Evolutionary conservation across 2,797 vertebrate species (phyloP), one percentile per base, ranked within the genome.

Genomic region (Clangula hyemalis): DNA sequence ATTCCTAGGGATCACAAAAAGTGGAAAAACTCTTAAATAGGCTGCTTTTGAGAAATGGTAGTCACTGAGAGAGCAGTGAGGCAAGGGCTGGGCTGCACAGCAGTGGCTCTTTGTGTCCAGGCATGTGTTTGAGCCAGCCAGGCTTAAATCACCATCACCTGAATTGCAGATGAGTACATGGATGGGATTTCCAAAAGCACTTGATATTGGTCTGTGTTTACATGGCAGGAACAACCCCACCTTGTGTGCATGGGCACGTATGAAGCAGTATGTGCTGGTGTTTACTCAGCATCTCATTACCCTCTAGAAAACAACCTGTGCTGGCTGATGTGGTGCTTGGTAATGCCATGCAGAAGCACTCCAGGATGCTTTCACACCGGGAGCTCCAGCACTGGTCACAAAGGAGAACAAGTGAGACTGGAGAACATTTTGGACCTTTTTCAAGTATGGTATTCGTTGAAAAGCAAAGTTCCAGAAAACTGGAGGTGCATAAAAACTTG

Each of bases 381-480:
- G 65, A 80, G n/a, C 58, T 80, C 39, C 41, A 47, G 69, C 13
- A 14, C 74, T 27, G 71, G 30, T 49, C 57, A 57, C 0, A 0
- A 10, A 43, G 11, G 19, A 81, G 68, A 85, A 49, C 32, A 72
- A 57, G 34, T 28, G n/a, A n/a, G 57, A 36, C 66, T 76, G 60
- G 17, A 64, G 92, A 86, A 70, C 19, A 28, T 38, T 84, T 83
- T 41, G 71, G 3, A 82, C 45, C 15, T 21, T 65, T 36, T 74
- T 47, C 11, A 68, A 74, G 36, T 11, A 27, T 4, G 30, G 34
- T 43, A 65, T 74, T 90, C 38, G 28, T 65, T 78, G 62, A 75
- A 95, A 90, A 92, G 27, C 43, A 68, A 91, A 69, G 64, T 72
- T 87, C 43, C 68, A 93, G 92, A 86, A 88, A 90, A 87, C 16